Conservation (phyloP, 1,140 invertebrate genomes). For the Dendrolimus punctatus region DNA sequence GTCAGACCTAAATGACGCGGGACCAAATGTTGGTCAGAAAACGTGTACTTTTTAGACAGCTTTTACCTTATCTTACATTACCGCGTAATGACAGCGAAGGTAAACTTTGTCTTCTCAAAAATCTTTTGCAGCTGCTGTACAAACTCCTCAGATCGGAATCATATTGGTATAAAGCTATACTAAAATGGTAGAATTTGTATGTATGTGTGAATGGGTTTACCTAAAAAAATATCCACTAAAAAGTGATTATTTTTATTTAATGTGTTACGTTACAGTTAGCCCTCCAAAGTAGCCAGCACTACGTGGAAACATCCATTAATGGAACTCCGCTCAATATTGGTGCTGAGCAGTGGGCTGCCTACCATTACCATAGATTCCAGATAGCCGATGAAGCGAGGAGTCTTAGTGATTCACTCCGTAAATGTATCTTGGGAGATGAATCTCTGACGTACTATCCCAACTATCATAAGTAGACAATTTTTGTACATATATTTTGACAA, state of each 20-base stretch:
- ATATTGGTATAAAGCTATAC: no score
- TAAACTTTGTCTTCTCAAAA: no score
- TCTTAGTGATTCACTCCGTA: constrained; percentile 20
- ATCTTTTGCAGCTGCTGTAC: no score
- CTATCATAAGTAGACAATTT: constrained; percentile 36
- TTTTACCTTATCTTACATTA: no score
- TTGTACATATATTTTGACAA: background rate
- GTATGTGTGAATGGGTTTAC: no score
- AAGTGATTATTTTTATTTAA: background rate
- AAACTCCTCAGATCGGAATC: no score
- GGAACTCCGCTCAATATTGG: constrained; percentile 37
- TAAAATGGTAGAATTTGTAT: no score
- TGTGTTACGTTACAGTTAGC: constrained; percentile 16
- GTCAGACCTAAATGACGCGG: no score
- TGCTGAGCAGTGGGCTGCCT: constrained; percentile 27
- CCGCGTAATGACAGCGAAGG: no score
- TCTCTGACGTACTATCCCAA: constrained; percentile 29
- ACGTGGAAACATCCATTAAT: constrained; percentile 31
- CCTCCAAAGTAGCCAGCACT: constrained; percentile 22
- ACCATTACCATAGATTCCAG: constrained; percentile 12
- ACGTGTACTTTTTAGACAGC: no score
- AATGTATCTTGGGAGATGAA: constrained; percentile 23
- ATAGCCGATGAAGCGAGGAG: constrained; percentile 19
- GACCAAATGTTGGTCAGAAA: no score
- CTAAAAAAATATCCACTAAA: no score